phyloP scores from a whole-genome alignment of 2,888 invertebrate species.

The Epicampocera succincta region DNA sequence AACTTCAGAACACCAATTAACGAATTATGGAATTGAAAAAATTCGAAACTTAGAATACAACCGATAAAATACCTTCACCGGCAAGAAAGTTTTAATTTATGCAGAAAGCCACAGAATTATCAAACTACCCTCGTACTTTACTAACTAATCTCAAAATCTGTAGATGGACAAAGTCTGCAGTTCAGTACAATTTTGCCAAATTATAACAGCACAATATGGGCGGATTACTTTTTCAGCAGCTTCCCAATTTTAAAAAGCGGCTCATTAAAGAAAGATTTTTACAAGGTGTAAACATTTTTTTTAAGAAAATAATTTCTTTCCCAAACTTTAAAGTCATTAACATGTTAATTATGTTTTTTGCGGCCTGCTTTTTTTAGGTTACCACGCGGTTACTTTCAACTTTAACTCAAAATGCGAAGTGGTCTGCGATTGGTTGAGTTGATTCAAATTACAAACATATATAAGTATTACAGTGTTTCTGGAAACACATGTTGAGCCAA shows the following conservation, averaged over 20 bases:
- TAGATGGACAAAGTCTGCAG: not conserved
- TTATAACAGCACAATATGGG: not conserved
- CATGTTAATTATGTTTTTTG: slow-evolving; percentile 70
- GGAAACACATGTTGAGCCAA: slow-evolving; percentile 55
- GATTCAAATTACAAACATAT: slow-evolving; percentile 12
- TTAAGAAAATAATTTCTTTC: not conserved
- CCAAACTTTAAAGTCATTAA: slow-evolving; percentile 58
- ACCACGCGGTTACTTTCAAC: slow-evolving; percentile 36
- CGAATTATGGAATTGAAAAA: no score
- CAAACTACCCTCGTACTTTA: not conserved
- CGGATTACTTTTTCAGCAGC: not conserved
- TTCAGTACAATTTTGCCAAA: slow-evolving; percentile 20
- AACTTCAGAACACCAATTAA: no score
- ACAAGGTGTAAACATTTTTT: slow-evolving; percentile 55
- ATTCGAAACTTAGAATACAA: no score
- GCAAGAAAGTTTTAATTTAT: no score
- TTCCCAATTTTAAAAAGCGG: not conserved
- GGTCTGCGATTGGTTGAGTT: not conserved
- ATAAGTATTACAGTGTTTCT: slow-evolving; percentile 34
- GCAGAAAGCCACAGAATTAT: no score
- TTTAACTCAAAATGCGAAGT: slow-evolving; percentile 38
- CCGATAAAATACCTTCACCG: no score
- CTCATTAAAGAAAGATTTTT: slow-evolving; percentile 18
- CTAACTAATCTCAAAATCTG: not conserved
- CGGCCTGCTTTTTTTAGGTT: slow-evolving; percentile 28